Evolutionary conservation across 2,113 vertebrate species (phyloP).

Genomic region (Mola mola): DNA sequence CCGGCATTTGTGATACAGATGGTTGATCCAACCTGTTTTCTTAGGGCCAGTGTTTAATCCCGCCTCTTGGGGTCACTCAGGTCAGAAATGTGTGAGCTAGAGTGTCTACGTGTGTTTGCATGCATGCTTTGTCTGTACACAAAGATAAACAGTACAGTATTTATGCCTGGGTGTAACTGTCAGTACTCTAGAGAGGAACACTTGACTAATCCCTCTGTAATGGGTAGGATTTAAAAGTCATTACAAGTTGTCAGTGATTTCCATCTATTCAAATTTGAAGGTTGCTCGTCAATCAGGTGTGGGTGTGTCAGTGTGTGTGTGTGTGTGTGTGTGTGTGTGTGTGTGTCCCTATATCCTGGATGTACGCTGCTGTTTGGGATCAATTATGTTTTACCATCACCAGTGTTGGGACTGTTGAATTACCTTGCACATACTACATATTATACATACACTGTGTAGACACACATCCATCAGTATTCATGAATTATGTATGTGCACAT

Average conservation of each 20-base stretch:
- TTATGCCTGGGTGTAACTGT: conserved; percentile 1
- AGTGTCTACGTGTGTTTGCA: not conserved
- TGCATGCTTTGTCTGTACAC: not conserved
- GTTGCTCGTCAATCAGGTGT: conserved; percentile 16
- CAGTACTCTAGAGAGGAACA: not conserved
- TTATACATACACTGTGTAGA: conserved; percentile 18
- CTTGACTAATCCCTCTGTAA: conserved; percentile 11
- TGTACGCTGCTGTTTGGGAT: conserved; percentile 31
- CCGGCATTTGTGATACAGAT: too few species aligned
- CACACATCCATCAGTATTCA: conserved; percentile 28
- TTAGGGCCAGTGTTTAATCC: not conserved
- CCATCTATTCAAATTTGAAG: conserved; percentile 19
- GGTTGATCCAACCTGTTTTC: too few species aligned
- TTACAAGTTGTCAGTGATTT: conserved; percentile 22
- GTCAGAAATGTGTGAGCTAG: not conserved
- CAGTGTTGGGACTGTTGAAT: conserved; percentile 4
- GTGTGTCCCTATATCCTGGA: not conserved
- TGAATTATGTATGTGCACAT: conserved; percentile 52
- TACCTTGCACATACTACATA: not conserved
- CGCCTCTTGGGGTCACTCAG: not conserved
- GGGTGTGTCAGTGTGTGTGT: not conserved
- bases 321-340: conserved; percentile 11
- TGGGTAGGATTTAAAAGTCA: conserved; percentile 31
- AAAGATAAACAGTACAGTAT: not conserved
- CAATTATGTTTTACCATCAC: conserved; percentile 35